These are phyloP conservation scores for Prionailurus viverrinus DNA, from an alignment of 2,113 vertebrate species.

Conservation along the genomic window DNA sequence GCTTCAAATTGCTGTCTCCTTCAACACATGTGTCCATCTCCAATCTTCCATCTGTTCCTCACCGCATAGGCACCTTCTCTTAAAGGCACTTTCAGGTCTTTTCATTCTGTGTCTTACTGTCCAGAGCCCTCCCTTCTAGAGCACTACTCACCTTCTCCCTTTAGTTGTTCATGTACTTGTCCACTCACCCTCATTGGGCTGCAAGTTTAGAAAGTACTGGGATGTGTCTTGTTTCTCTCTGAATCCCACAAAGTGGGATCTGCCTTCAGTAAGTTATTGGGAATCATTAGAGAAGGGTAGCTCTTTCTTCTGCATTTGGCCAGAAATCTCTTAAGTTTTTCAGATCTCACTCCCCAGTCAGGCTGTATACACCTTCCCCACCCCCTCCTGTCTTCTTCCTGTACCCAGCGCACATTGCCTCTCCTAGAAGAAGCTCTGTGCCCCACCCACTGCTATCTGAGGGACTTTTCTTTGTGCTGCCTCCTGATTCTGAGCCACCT, in stretches of 20 bases:
- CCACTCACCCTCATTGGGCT: not conserved
- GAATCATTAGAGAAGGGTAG: not conserved
- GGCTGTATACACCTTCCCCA: not conserved
- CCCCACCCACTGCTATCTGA: not conserved
- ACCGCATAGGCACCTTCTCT: not conserved
- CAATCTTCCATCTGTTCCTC: not conserved
- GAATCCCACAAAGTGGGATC: not conserved
- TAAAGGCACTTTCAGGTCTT: not conserved
- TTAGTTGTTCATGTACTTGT: not conserved
- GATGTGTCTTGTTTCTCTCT: not conserved
- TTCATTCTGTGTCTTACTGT: not conserved
- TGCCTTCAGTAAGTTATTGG: not conserved
- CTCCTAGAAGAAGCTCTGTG: not conserved
- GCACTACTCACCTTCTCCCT: not conserved
- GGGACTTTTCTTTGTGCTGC: not conserved
- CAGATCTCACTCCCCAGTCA: not conserved
- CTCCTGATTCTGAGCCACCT: conserved; percentile 24
- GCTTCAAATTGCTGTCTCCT: not conserved
- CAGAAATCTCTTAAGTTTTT: conserved; percentile 4
- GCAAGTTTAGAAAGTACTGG: not conserved
- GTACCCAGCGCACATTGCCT: not conserved
- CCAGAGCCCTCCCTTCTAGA: not conserved
- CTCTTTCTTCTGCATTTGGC: conserved; percentile 3
- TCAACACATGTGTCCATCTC: not conserved
- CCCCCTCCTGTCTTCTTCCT: not conserved